Conservation (phyloP, 1,140 invertebrate species). For the Neodiprion pinetum region DNA sequence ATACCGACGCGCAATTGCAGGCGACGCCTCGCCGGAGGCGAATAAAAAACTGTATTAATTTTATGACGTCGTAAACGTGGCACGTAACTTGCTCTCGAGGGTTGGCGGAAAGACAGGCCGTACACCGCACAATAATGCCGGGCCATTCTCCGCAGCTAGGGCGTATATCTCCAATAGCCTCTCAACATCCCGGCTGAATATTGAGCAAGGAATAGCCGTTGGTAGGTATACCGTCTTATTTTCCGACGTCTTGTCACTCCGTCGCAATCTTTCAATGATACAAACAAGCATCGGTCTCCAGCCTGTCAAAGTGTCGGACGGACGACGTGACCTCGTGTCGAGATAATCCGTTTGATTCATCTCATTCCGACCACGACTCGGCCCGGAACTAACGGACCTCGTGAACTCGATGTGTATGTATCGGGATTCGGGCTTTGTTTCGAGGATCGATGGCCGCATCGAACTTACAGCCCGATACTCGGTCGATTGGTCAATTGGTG, state of each 20-base stretch:
- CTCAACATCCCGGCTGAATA: neutral
- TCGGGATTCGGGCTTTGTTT: too few relatives aligned
- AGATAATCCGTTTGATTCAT: too few relatives aligned
- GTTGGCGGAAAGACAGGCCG: neutral
- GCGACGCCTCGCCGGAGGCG: neutral
- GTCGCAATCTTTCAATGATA: neutral
- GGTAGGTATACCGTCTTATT: too few relatives aligned
- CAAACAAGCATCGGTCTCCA: neutral
- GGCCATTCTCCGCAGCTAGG: neutral
- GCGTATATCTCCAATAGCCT: neutral
- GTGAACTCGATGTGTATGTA: too few relatives aligned
- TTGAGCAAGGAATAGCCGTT: neutral
- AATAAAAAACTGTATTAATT: slow-evolving; percentile 14
- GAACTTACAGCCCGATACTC: too few relatives aligned
- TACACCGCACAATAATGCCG: neutral
- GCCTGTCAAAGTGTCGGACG: too few relatives aligned
- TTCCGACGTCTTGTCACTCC: neutral
- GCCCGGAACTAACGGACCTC: too few relatives aligned
- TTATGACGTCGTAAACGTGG: slow-evolving; percentile 12
- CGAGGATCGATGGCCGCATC: too few relatives aligned
- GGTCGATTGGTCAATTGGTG: too few relatives aligned
- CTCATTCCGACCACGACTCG: too few relatives aligned
- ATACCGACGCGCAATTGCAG: neutral
- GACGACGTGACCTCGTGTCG: too few relatives aligned
- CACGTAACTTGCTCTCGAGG: neutral